Percentiles rank a stretch among this genome's conserved stretches.
Conservation (phyloP, 2,113 vertebrate species). For the Podiceps cristatus region DNA sequence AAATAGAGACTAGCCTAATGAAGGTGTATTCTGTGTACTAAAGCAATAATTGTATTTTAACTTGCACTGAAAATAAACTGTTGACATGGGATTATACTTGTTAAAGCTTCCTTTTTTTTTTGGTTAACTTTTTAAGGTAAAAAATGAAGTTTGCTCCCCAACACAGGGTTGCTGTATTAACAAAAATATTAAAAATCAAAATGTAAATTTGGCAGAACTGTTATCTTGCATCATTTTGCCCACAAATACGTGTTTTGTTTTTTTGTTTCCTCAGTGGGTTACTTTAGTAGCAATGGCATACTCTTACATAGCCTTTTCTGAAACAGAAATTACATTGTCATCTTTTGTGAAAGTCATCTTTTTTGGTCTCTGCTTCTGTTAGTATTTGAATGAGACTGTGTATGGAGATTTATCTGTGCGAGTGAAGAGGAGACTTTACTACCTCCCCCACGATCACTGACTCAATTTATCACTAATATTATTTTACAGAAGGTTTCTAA, state of each 20-base stretch:
- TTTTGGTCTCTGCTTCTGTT: not conserved
- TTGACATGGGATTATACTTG: constrained; percentile 43
- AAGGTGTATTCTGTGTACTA: constrained; percentile 53
- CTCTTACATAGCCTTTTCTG: not conserved
- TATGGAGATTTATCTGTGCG: not conserved
- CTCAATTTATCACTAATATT: not conserved
- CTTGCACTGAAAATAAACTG: constrained; percentile 60
- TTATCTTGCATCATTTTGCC: not conserved
- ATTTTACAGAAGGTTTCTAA: not conserved
- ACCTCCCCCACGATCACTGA: not conserved
- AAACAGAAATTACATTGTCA: not conserved
- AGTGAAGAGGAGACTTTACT: not conserved
- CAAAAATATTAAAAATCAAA: not conserved
- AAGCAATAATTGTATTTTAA: constrained; percentile 43
- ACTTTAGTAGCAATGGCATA: not conserved
- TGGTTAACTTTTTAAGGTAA: not conserved
- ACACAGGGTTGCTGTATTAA: not conserved
- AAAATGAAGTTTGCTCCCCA: not conserved
- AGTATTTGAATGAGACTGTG: not conserved
- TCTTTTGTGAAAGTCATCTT: not conserved
- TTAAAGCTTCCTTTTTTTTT: constrained; percentile 33
- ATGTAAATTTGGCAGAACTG: not conserved
- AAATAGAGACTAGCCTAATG: not conserved
- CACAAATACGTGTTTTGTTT: not conserved
- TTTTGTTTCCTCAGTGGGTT: not conserved